Conservation (phyloP, 2,797 vertebrate species). For the Scomberomorus guttatus region DNA sequence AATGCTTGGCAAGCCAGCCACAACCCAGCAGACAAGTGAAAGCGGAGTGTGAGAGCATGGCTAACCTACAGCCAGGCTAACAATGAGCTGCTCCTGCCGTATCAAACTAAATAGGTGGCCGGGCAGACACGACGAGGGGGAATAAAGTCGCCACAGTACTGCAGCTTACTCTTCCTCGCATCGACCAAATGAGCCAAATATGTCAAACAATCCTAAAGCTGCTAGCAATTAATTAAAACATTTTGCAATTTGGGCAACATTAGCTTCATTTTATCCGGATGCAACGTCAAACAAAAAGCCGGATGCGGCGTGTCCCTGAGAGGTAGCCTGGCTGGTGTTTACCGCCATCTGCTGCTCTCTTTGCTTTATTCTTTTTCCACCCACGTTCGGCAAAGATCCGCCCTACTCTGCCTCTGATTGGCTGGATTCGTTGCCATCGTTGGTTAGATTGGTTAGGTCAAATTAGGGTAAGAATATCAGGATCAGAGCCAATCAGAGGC, state of each 20-base stretch:
- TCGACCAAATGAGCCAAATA: neutral
- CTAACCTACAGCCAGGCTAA: conserved; percentile 70
- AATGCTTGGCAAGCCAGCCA: conserved; percentile 19
- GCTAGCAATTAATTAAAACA: conserved; percentile 7
- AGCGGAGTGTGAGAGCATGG: conserved; percentile 69
- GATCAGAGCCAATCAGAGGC: no score
- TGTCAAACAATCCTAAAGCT: neutral
- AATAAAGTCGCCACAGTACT: neutral
- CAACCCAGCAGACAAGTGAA: conserved; percentile 49
- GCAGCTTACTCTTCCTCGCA: neutral
- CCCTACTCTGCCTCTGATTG: no score
- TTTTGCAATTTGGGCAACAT: conserved; percentile 38
- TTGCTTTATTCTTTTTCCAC: neutral
- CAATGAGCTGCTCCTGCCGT: conserved; percentile 53
- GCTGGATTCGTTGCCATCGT: no score
- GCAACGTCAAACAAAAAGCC: conserved; percentile 45
- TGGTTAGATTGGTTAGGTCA: no score
- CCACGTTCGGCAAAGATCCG: no score
- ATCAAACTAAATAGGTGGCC: neutral
- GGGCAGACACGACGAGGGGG: neutral
- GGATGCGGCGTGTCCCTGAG: conserved; percentile 14
- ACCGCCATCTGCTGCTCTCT: conserved; percentile 38
- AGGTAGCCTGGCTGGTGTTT: neutral
- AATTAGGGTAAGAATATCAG: no score
- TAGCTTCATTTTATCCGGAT: conserved; percentile 63